Evolutionary conservation across 2,797 vertebrate species (phyloP), one percentile per base, ranked within the genome.

Genomic region (Gambusia yucatana): DNA sequence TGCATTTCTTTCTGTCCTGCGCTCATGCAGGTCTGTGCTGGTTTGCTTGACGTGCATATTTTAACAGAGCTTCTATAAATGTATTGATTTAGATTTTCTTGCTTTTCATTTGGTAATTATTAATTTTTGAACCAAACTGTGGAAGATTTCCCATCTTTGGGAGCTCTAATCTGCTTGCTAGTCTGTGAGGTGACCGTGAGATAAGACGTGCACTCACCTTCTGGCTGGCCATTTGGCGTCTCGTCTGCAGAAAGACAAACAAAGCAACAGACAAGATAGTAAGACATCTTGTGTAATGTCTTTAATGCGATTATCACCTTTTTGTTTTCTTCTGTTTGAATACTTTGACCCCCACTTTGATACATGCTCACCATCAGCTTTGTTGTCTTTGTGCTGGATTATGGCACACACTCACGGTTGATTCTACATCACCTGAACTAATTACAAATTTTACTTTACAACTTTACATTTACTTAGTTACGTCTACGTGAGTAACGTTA

Each of bases 141-240:
- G n/a, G 39, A 76, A 52, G 9, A 61, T 57, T 77, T 22, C 47
- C 5, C 44, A 8, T 77, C 16, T 82, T 77, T 50, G 44, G 17
- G 20, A 75, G 50, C 33, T 79, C 48, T 75, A 75, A 76, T 63
- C 70, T 83, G 78, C 72, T 63, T 83, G 78, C 65, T 59, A 55
- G 61, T 83, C 55, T 82, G 16, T 67, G 67, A 87, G 78, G 71
- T 79, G 77, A 77, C 41, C 48, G 36, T 44, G 73, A 70, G 78
- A 83, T 78, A 75, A 80, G 57, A 84, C 48, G 41, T 80, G 46
- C 48, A 95, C 96, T 96, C 91, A 97, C 96, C 96, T 94, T 93
- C 94, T 85, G 95, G 92, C 75, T 95, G 91, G 77, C 92, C 91
- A 61, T 93, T 95, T 76, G 92, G 39, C 4, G 22, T 89, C 84